These are phyloP conservation scores for Caenorhabditis doughertyi DNA, from an alignment of 2,888 invertebrate genomes.

Conservation along the genomic window DNA sequence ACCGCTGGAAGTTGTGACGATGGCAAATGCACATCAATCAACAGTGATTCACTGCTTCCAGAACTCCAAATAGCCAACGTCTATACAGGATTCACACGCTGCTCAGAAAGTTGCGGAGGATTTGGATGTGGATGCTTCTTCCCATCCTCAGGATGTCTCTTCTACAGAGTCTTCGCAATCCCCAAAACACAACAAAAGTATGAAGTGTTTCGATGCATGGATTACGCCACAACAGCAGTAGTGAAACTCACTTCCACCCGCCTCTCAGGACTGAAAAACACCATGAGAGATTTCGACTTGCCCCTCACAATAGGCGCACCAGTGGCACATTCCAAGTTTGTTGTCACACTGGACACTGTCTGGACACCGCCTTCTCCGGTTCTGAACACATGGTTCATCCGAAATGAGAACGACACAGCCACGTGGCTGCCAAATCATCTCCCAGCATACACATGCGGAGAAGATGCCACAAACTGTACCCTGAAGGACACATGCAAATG, in stretches of 20 bases:
- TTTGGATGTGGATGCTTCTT: no score
- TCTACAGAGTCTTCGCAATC: constrained; percentile 13
- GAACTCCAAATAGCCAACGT: no score
- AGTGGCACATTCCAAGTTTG: neutral
- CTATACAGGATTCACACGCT: no score
- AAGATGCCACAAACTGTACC: neutral
- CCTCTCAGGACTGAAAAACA: no score
- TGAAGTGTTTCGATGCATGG: constrained; percentile 30
- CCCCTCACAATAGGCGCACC: neutral
- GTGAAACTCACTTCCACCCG: no score
- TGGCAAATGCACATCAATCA: no score
- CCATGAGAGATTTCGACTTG: no score
- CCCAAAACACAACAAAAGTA: neutral
- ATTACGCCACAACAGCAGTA: no score
- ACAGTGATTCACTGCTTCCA: no score
- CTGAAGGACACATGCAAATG: no score
- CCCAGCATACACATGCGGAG: neutral
- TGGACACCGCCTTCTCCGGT: constrained; percentile 10
- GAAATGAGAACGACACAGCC: neutral
- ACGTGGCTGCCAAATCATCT: neutral
- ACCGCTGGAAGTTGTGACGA: neutral
- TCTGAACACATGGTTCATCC: constrained; percentile 17
- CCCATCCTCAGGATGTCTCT: no score
- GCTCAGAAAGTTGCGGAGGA: no score
- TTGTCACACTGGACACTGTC: neutral